phyloP scores from a whole-genome alignment of 1,140 invertebrate species.

The Bombus ignitus region DNA sequence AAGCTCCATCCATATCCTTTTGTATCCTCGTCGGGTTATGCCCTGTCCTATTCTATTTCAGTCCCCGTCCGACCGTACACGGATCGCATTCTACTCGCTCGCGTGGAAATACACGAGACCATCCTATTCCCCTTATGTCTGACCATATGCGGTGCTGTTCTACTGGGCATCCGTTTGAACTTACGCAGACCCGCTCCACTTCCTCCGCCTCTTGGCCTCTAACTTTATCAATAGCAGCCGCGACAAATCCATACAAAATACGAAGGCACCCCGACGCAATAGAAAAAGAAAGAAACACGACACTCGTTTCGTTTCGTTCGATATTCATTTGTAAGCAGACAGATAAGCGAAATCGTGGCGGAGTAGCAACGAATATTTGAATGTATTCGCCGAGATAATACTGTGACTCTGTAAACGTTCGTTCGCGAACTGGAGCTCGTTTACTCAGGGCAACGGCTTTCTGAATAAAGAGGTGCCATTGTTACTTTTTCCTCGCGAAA shows the following conservation, averaged over 20 bases:
- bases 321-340: not conserved
- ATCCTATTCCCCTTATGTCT: constrained; percentile 33
- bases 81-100: constrained; percentile 10
- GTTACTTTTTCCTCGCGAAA: constrained; percentile 22
- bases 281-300: not conserved
- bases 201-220: no score
- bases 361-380: not conserved
- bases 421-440: not conserved
- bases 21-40: constrained; percentile 10
- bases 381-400: not conserved
- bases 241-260: not conserved
- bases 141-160: constrained; percentile 24
- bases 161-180: constrained; percentile 8
- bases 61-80: not conserved
- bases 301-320: not conserved
- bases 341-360: not conserved
- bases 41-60: not conserved
- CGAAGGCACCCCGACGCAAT: no score
- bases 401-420: constrained; percentile 7
- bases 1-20: constrained; percentile 31
- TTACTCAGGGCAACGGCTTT: constrained; percentile 15
- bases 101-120: constrained; percentile 4
- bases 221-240: not conserved
- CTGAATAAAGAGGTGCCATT: constrained; percentile 12
- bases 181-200: not conserved